Evolutionary conservation across 2,797 vertebrate genomes (phyloP).

Genomic region (Gambusia yucatana): DNA sequence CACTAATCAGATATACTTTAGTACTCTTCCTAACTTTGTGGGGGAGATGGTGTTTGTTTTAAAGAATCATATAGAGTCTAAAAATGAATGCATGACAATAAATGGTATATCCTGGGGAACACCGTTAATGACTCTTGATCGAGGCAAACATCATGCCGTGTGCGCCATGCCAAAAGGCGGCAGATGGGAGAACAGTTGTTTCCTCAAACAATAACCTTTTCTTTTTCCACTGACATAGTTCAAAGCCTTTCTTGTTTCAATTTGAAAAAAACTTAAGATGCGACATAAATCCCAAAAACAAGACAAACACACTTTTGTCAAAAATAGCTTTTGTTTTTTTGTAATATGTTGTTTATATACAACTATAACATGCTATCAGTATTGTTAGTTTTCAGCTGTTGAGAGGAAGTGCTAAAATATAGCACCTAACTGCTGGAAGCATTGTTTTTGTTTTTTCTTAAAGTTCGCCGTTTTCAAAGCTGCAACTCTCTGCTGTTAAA

Average conservation of each 20-base stretch:
- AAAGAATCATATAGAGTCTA: neutral
- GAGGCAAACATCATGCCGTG: slow-evolving; percentile 25
- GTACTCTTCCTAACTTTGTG: neutral
- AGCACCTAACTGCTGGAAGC: neutral
- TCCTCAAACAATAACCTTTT: slow-evolving; percentile 29
- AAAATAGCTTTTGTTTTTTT: neutral
- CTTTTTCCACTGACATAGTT: neutral
- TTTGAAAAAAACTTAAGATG: neutral
- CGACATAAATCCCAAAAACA: neutral
- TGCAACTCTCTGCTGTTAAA: slow-evolving; percentile 11
- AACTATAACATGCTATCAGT: neutral
- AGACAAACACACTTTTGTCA: neutral
- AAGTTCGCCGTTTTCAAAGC: neutral
- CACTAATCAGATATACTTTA: neutral
- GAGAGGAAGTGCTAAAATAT: neutral
- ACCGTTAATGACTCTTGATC: slow-evolving; percentile 30
- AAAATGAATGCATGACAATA: neutral
- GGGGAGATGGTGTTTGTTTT: slow-evolving; percentile 9
- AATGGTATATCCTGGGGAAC: neutral
- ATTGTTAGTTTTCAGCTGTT: neutral
- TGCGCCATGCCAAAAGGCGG: slow-evolving; percentile 12
- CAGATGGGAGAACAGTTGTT: slow-evolving; percentile 58
- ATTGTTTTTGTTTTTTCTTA: neutral
- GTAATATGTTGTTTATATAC: neutral
- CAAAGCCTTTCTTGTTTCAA: neutral